phyloP scores from a whole-genome alignment of 2,797 vertebrate species.

The Channa striata region DNA sequence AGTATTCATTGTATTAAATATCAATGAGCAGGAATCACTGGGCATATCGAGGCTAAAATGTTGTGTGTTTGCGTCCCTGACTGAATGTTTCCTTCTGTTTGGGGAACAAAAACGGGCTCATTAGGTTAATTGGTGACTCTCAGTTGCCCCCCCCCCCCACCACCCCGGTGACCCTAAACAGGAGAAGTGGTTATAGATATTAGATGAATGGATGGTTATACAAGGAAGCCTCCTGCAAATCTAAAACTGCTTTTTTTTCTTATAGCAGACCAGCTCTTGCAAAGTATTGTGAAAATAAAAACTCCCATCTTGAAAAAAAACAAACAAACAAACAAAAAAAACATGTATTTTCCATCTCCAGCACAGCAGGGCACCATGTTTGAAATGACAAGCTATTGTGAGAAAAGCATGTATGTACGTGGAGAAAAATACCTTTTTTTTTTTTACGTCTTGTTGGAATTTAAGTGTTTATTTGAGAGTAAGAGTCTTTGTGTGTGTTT shows the following conservation, averaged over 20 bases:
- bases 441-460: slow-evolving; percentile 13
- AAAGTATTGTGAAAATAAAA: slow-evolving; percentile 48
- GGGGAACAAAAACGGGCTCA: too few relatives aligned
- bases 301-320: slow-evolving; percentile 55
- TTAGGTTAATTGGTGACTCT: too few relatives aligned
- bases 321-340: slow-evolving; percentile 60
- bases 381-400: slow-evolving; percentile 42
- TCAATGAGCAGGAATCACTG: slow-evolving; percentile 31
- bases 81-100: too few relatives aligned
- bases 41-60: background rate
- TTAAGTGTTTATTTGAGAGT: slow-evolving; percentile 8
- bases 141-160: too few relatives aligned
- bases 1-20: slow-evolving; percentile 44
- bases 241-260: slow-evolving; percentile 33
- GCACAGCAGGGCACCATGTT: slow-evolving; percentile 51
- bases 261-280: slow-evolving; percentile 14
- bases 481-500: background rate
- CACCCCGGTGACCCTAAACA: too few relatives aligned
- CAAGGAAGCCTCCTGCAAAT: background rate
- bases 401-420: slow-evolving; percentile 22
- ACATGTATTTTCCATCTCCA: slow-evolving; percentile 36
- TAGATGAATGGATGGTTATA: background rate
- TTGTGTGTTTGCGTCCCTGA: too few relatives aligned
- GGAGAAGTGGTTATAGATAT: too few relatives aligned
- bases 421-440: slow-evolving; percentile 27